Evolutionary conservation across 2,113 vertebrate species (phyloP).

Genomic region (Epinephelus moara): DNA sequence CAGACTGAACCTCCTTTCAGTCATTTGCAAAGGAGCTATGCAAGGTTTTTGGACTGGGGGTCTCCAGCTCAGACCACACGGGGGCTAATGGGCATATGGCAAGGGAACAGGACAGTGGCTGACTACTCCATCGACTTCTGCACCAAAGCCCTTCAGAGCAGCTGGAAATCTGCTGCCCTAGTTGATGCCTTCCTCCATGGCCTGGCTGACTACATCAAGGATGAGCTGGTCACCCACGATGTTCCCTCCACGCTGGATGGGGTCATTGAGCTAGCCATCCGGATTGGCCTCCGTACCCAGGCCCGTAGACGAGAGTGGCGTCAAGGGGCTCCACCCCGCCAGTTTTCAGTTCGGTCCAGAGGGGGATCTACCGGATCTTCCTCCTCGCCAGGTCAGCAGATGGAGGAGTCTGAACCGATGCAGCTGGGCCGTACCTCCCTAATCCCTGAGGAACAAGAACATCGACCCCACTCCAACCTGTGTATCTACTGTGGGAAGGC

Average conservation of each 20-base stretch:
- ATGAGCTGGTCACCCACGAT: background rate
- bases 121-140: background rate
- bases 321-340: too few relatives aligned
- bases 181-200: background rate
- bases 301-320: too few relatives aligned
- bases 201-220: background rate
- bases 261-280: rapidly evolving
- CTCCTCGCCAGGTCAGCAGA: too few relatives aligned
- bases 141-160: background rate
- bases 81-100: background rate
- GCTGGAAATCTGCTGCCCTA: background rate
- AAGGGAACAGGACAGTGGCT: background rate
- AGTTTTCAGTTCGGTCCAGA: too few relatives aligned
- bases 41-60: background rate
- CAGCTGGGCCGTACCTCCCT: background rate
- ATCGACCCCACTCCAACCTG: background rate
- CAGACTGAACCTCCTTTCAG: background rate
- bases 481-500: background rate
- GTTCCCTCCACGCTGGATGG: background rate
- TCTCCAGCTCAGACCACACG: background rate
- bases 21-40: background rate
- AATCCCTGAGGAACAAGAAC: rapidly evolving
- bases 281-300: background rate
- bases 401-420: too few relatives aligned
- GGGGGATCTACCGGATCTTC: too few relatives aligned